Base-by-base conservation (phyloP, 1,140 invertebrate species). In the Papilio dardanus region DNA sequence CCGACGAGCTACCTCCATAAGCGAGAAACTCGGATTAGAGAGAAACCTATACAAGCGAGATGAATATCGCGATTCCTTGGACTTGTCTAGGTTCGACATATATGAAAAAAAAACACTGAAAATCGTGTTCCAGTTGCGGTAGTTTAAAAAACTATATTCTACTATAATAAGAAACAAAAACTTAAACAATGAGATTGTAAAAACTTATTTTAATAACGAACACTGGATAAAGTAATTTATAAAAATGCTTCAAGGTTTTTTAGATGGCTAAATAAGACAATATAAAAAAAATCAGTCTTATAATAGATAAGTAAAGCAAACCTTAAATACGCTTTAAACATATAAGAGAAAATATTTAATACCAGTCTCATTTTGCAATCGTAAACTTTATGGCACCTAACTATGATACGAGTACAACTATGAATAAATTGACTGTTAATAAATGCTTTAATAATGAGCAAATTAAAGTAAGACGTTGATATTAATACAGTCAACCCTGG, bases 361-460 rank as follows among this genome's bases (percentile, higher is more conserved):
- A 46, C 24, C 54, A 62, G 54, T 62, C 54, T 62, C 30, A 28
- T 62, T 14, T 30, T 62, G 10, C 19, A 7, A 54, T 10, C 2
- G 8, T 16, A 4, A 58, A 58, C 10, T 58, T 24, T 30, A 62
- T 62, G 24, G 54, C 46, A 50, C n/a, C n/a, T 46, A 3, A 50
- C 12, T 28, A 50, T 50, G n/a, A 7, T 21, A 50, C 19, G 3
- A 50, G n/a, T n/a, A n/a, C n/a, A n/a, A 24, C 1, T 50, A 19
- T 4, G n/a, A 5, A 50, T 14, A 62, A 0, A 62, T 12, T 24
- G 7, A 62, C 10, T 28, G 12, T 28, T 62, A 62, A 21, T 62
- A 62, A 62, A 62, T 62, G 54, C 54, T 62, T 62, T 62, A 58
- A 58, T 10, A 28, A 62, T 62, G 54, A 62, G 54, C 54, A 30